A percentile compares a stretch with the other conserved stretches of the same genome.
Evolutionary conservation across 2,113 vertebrate species (phyloP).

Genomic region (Hirundichthys speculiger): DNA sequence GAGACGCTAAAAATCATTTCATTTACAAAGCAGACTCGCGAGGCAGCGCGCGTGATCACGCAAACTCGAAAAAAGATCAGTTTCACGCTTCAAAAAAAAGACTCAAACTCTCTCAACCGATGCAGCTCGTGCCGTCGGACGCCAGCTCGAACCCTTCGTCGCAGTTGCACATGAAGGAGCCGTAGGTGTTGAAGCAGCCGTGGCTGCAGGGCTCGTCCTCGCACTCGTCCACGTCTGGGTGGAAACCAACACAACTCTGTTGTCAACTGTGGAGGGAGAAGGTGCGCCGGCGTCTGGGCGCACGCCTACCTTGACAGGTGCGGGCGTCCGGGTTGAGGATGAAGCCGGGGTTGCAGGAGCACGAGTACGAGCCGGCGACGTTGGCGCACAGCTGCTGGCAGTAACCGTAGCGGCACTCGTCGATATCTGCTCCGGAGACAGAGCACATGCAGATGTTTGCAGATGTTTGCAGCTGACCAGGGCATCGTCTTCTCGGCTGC

Average conservation of each 20-base stretch:
- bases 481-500: no score
- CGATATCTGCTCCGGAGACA: conserved; percentile 86
- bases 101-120: no score
- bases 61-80: no score
- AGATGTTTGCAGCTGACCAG: not conserved
- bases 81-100: no score
- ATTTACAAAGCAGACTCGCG: no score
- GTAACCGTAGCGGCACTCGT: conserved; percentile 98
- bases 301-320: no score
- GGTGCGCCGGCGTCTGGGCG: no score
- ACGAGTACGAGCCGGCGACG: conserved; percentile 93
- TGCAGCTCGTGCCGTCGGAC: conserved; percentile 90
- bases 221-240: conserved; percentile 93
- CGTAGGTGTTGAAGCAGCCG: conserved; percentile 94
- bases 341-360: conserved; percentile 95
- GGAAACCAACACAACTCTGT: conserved; percentile 29
- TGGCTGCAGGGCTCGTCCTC: conserved; percentile 90
- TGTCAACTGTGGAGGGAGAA: no score
- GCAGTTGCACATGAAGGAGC: conserved; percentile 97
- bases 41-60: no score
- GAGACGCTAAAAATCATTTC: no score
- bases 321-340: conserved; percentile 84
- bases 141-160: conserved; percentile 95
- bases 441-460: not conserved
- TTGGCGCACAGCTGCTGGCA: conserved; percentile 98